A percentile compares a stretch with the other conserved stretches of the same genome.
Evolutionary conservation across 2,113 vertebrate species (phyloP).

Genomic region (Neolamprologus longior): DNA sequence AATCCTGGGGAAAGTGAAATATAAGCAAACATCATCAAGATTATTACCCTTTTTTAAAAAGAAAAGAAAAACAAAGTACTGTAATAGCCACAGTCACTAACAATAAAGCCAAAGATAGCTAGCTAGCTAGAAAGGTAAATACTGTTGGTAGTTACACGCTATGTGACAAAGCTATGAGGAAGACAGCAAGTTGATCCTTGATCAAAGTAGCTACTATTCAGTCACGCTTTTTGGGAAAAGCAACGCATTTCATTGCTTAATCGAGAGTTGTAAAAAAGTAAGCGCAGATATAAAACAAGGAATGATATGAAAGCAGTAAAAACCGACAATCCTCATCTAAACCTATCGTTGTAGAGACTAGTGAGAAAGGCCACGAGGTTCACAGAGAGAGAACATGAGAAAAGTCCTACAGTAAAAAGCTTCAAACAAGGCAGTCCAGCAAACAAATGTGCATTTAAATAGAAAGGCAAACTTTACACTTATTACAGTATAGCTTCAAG

Average conservation of each 20-base stretch:
- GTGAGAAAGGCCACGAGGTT: constrained; percentile 61
- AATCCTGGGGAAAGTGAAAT: constrained; percentile 10
- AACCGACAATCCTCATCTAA: constrained; percentile 35
- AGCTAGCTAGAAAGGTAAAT: constrained; percentile 42
- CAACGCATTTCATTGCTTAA: constrained; percentile 39
- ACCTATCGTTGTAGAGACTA: constrained; percentile 25
- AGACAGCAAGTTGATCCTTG: constrained; percentile 30
- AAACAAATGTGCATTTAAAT: constrained; percentile 61
- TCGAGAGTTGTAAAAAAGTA: constrained; percentile 28
- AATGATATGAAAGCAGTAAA: constrained; percentile 56
- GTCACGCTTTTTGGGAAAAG: constrained; percentile 39
- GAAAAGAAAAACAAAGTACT: not conserved
- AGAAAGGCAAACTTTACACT: constrained; percentile 47
- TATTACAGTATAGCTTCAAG: constrained; percentile 27
- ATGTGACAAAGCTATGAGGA: constrained; percentile 50
- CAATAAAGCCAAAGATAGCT: constrained; percentile 30
- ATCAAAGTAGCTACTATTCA: constrained; percentile 27
- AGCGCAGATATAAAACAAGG: constrained; percentile 49
- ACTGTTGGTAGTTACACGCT: constrained; percentile 33
- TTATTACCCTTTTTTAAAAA: not conserved
- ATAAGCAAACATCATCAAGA: constrained; percentile 30
- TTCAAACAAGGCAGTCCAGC: constrained; percentile 51
- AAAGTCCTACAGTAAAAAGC: constrained; percentile 37
- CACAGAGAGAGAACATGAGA: constrained; percentile 45
- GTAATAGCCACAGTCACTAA: constrained; percentile 37